A percentile compares a stretch with the other conserved stretches of the same genome.
Conservation (phyloP, 2,113 vertebrate species). For the Eulacestoma nigropectus region DNA sequence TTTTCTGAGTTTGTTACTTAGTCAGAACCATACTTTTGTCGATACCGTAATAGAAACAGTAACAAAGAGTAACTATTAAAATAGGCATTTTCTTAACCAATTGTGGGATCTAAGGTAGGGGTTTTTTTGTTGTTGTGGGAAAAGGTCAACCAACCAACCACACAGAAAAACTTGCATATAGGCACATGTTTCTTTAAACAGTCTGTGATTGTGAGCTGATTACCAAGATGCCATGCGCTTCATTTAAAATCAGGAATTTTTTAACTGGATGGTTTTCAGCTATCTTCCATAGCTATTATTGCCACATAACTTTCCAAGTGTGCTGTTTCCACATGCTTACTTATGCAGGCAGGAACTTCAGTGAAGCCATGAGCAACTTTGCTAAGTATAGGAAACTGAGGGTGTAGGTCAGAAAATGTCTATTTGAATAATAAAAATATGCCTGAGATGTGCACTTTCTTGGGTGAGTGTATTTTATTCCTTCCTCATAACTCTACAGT, state of each 20-base stretch:
- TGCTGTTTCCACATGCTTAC: not conserved
- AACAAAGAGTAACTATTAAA: not conserved
- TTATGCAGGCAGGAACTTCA: not conserved
- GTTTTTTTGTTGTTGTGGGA: rapidly evolving
- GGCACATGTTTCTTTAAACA: not conserved
- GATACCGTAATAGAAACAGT: not conserved
- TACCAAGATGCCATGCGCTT: not conserved
- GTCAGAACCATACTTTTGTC: not conserved
- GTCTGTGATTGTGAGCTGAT: rapidly evolving
- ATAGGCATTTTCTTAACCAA: not conserved
- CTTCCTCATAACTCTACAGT: not conserved
- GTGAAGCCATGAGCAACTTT: not conserved
- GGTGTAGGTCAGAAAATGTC: not conserved
- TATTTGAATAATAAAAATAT: not conserved
- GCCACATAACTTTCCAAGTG: not conserved
- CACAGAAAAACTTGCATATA: not conserved
- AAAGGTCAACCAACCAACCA: not conserved
- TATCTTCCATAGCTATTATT: not conserved
- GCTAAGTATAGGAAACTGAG: not conserved
- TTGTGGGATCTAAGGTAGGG: not conserved
- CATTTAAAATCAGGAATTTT: not conserved
- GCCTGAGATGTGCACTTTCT: not conserved
- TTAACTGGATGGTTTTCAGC: not conserved
- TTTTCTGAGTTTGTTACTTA: not conserved
- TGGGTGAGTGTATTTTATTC: not conserved